Evolutionary conservation across 1,140 invertebrate species (phyloP).

Genomic region (Drosophila virilis): DNA sequence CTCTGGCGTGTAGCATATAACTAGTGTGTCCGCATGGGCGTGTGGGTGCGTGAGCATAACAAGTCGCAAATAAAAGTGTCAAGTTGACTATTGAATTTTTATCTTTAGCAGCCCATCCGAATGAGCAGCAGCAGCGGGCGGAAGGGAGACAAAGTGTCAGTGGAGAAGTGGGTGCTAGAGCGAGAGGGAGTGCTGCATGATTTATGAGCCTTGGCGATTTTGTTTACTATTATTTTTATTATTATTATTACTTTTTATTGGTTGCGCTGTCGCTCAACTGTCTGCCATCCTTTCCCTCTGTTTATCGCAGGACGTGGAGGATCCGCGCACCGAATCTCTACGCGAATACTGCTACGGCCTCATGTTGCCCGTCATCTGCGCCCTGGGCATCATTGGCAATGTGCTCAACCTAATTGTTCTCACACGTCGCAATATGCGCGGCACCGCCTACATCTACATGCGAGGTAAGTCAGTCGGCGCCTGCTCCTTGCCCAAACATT

Average conservation of each 20-base stretch:
- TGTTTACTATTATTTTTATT: conserved; percentile 30
- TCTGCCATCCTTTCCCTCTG: conserved; percentile 11
- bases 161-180: background rate
- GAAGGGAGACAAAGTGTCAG: background rate
- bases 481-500: background rate
- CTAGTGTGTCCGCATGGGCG: background rate
- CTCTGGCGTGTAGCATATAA: background rate
- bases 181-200: conserved; percentile 45
- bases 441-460: conserved; percentile 92
- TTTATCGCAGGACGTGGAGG: conserved; percentile 83
- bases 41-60: conserved; percentile 50
- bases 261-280: conserved; percentile 18
- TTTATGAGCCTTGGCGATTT: conserved; percentile 63
- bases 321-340: conserved; percentile 86
- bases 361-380: conserved; percentile 88
- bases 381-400: conserved; percentile 90
- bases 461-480: conserved; percentile 86
- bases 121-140: conserved; percentile 23
- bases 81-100: conserved; percentile 83
- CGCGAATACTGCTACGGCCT: conserved; percentile 89
- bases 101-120: conserved; percentile 55
- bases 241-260: conserved; percentile 42
- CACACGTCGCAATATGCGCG: conserved; percentile 90
- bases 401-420: conserved; percentile 90
- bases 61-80: conserved; percentile 78